Conservation (phyloP, 1,140 invertebrate species). For the Formica selysi region DNA sequence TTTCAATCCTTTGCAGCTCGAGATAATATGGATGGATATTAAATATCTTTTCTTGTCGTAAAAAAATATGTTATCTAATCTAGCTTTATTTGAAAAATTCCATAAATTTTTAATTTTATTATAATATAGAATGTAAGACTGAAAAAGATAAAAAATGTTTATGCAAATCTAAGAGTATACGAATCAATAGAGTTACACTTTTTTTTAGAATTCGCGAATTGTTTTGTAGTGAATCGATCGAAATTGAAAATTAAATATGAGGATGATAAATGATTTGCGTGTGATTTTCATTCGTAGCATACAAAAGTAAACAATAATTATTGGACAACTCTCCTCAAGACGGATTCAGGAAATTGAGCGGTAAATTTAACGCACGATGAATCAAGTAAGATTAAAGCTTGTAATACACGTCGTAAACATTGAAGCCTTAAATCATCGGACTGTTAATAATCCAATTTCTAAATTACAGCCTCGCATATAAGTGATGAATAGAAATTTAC, state of each 20-base stretch:
- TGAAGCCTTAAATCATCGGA: constrained; percentile 22
- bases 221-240: not conserved
- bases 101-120: not conserved
- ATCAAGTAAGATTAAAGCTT: constrained; percentile 4
- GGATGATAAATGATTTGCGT: not conserved
- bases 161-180: not conserved
- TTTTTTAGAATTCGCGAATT: not conserved
- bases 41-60: not conserved
- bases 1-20: not conserved
- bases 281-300: not conserved
- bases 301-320: not conserved
- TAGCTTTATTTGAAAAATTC: no score
- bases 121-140: not conserved
- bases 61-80: no score
- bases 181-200: not conserved
- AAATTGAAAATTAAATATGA: not conserved
- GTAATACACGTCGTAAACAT: constrained; percentile 6
- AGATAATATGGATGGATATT: not conserved
- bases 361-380: constrained; percentile 19
- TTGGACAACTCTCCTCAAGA: not conserved
- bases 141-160: not conserved
- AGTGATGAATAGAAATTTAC: constrained; percentile 58
- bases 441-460: constrained; percentile 29
- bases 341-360: not conserved
- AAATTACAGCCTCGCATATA: constrained; percentile 29